Evolutionary conservation across 2,888 invertebrate genomes (phyloP).

Genomic region (Gasteruption jaculator): DNA sequence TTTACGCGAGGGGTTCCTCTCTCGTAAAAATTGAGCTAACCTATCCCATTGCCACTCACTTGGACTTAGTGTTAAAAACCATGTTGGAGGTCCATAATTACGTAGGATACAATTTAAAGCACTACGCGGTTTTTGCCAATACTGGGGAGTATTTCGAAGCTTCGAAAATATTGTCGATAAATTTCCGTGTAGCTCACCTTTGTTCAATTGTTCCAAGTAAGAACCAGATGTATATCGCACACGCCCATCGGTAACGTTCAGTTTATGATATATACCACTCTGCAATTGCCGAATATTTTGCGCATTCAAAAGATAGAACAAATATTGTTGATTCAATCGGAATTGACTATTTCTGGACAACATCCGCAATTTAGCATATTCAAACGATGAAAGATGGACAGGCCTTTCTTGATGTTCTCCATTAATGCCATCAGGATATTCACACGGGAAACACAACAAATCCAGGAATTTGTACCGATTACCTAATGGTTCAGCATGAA

Average conservation of each 20-base stretch:
- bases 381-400: conserved; percentile 19
- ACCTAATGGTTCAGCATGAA: conserved; percentile 24
- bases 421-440: conserved; percentile 19
- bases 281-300: conserved; percentile 24
- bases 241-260: conserved; percentile 19
- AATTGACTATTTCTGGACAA: conserved; percentile 27
- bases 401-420: conserved; percentile 22
- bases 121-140: conserved; percentile 23
- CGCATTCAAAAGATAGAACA: conserved; percentile 29
- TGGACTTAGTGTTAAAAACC: conserved; percentile 26
- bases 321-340: conserved; percentile 24
- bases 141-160: conserved; percentile 19
- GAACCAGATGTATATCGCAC: conserved; percentile 19
- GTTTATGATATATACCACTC: conserved; percentile 25
- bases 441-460: conserved; percentile 24
- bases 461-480: conserved; percentile 20
- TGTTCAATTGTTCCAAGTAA: conserved; percentile 20
- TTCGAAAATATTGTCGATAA: conserved; percentile 22
- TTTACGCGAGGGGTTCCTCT: conserved; percentile 31
- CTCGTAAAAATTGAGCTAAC: conserved; percentile 27
- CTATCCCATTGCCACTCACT: conserved; percentile 31
- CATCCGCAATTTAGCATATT: conserved; percentile 26
- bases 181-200: conserved; percentile 23
- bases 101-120: conserved; percentile 25
- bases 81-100: conserved; percentile 30